A percentile compares a stretch with the other conserved stretches of the same genome.
These are phyloP conservation scores for Leptinotarsa rubiginosa DNA, from an alignment of 2,888 invertebrate species.

Conservation along the genomic window DNA sequence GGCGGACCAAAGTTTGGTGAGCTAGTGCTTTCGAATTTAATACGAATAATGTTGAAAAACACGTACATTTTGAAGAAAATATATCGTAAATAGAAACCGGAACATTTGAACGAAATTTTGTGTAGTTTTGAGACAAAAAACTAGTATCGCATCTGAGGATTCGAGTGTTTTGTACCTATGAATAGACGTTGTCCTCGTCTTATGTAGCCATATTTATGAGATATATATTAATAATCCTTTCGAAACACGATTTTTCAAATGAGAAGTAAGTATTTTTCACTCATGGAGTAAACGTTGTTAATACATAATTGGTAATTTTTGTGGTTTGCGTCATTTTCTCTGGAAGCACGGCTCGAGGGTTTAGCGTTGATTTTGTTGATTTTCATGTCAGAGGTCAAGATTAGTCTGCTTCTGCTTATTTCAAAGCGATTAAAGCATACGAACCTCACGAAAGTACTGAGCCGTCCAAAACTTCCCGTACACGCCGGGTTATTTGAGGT, in stretches of 20 bases:
- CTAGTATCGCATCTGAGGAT: conserved; percentile 42
- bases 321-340: neutral
- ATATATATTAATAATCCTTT: conserved; percentile 59
- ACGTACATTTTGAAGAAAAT: conserved; percentile 46
- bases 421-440: conserved; percentile 18
- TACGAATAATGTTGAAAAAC: conserved; percentile 51
- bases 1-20: conserved; percentile 77
- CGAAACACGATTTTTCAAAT: conserved; percentile 57
- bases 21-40: conserved; percentile 66
- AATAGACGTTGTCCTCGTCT: conserved; percentile 53
- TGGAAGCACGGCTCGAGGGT: conserved; percentile 37
- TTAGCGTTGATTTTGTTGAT: conserved; percentile 50
- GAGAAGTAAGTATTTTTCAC: conserved; percentile 59
- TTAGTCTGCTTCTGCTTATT: conserved; percentile 50
- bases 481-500: conserved; percentile 24
- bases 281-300: neutral
- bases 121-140: conserved; percentile 39
- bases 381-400: conserved; percentile 57
- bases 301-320: neutral
- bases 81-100: conserved; percentile 40
- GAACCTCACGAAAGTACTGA: neutral
- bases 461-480: neutral
- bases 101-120: conserved; percentile 33
- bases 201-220: conserved; percentile 75
- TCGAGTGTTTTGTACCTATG: conserved; percentile 49